Evolutionary conservation across 2,797 vertebrate genomes (phyloP).

Genomic region (Chromis chromis): DNA sequence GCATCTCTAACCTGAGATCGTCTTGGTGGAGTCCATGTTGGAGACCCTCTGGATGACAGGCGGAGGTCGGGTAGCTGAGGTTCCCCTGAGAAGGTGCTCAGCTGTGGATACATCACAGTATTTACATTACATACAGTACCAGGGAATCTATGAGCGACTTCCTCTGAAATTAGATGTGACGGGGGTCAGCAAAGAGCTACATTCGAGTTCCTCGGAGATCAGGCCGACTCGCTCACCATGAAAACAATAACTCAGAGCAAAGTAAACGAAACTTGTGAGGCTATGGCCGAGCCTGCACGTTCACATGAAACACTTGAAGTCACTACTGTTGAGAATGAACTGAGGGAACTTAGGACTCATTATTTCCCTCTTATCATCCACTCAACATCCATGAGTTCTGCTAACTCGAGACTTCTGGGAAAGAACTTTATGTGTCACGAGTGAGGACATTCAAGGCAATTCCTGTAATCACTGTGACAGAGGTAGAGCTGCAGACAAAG

Average conservation of each 20-base stretch:
- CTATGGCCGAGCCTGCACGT: conserved; percentile 69
- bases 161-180: conserved; percentile 41
- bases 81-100: conserved; percentile 91
- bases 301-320: conserved; percentile 69
- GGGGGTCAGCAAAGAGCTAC: conserved; percentile 50
- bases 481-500: neutral
- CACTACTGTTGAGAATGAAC: conserved; percentile 48
- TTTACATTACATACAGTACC: conserved; percentile 28
- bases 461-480: neutral
- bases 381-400: conserved; percentile 39
- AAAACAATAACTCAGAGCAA: conserved; percentile 73
- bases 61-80: conserved; percentile 86
- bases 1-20: conserved; percentile 88
- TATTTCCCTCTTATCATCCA: conserved; percentile 51
- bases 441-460: neutral
- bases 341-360: conserved; percentile 38
- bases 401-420: conserved; percentile 31
- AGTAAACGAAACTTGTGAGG: conserved; percentile 50
- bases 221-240: conserved; percentile 37
- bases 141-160: conserved; percentile 41
- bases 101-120: conserved; percentile 64
- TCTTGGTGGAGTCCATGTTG: conserved; percentile 90
- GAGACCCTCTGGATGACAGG: conserved; percentile 90
- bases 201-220: conserved; percentile 57
- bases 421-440: conserved; percentile 35